Evolutionary conservation across 1,140 invertebrate genomes (phyloP).

Genomic region (Cydia splendana): DNA sequence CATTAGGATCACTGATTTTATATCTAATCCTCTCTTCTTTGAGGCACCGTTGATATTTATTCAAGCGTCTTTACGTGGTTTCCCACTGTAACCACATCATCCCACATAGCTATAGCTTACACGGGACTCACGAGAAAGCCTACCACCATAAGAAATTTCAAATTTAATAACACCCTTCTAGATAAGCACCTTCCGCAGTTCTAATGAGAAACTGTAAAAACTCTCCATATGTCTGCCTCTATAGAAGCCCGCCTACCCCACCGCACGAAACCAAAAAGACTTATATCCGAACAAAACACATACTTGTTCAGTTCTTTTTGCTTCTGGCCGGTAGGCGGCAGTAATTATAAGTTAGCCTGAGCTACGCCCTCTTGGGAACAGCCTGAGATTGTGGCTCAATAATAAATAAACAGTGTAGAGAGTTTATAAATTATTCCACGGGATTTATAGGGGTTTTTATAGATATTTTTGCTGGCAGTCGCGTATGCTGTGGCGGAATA

Average conservation of each 20-base stretch:
- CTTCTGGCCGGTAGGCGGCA: background rate
- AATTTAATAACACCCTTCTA: constrained; percentile 19
- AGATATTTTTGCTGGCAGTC: background rate
- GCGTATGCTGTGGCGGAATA: background rate
- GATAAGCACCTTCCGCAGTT: constrained; percentile 1
- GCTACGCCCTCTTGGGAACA: constrained; percentile 18
- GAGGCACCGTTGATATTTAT: background rate
- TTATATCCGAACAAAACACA: background rate
- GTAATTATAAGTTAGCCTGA: constrained; percentile 21
- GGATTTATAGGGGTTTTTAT: background rate
- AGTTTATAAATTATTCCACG: constrained; percentile 5
- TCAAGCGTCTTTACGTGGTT: background rate
- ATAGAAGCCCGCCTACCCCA: constrained; percentile 11
- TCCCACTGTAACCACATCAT: background rate
- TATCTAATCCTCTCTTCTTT: background rate
- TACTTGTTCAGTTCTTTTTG: background rate
- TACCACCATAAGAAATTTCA: constrained; percentile 17
- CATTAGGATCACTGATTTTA: no score
- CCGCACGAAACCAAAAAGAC: background rate
- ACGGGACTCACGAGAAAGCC: background rate
- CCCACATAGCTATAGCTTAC: background rate
- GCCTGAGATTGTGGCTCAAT: constrained; percentile 18
- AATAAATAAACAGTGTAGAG: constrained; percentile 19
- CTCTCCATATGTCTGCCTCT: background rate
- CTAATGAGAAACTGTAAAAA: constrained; percentile 18